Conservation (phyloP, 2,113 vertebrate species). For the Brachypteracias leptosomus region DNA sequence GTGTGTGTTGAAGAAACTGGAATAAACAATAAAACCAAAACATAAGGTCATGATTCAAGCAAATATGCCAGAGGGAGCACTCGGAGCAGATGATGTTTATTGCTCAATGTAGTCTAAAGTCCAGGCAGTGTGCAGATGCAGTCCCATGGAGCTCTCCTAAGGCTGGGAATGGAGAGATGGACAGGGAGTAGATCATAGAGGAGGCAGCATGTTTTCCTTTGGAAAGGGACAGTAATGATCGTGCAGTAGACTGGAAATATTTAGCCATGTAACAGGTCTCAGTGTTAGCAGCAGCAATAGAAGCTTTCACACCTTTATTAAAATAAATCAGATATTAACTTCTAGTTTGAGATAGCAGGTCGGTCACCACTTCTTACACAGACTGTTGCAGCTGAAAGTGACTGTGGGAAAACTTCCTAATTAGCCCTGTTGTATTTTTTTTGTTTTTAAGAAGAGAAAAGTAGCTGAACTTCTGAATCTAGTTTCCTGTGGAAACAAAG, state of each 20-base stretch:
- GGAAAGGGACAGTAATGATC: neutral
- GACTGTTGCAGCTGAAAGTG: neutral
- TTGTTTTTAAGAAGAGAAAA: neutral
- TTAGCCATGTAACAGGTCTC: neutral
- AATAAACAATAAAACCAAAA: constrained; percentile 42
- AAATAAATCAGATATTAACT: neutral
- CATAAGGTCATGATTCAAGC: constrained; percentile 14
- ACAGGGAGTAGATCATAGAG: neutral
- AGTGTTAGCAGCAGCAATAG: neutral
- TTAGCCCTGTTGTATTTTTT: neutral
- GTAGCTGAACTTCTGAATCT: constrained; percentile 21
- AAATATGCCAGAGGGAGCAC: constrained; percentile 5
- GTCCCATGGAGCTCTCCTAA: neutral
- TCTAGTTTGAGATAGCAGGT: neutral
- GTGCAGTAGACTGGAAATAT: neutral
- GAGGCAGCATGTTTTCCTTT: neutral
- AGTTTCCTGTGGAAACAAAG: constrained; percentile 54
- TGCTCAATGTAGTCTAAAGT: constrained; percentile 6
- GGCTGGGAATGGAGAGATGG: neutral
- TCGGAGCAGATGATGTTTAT: neutral
- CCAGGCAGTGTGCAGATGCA: neutral
- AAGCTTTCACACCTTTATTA: neutral
- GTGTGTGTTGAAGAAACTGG: neutral
- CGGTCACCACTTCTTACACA: neutral
- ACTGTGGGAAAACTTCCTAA: constrained; percentile 1